Conservation (phyloP, 2,888 invertebrate species). For the Lottia scabra region DNA sequence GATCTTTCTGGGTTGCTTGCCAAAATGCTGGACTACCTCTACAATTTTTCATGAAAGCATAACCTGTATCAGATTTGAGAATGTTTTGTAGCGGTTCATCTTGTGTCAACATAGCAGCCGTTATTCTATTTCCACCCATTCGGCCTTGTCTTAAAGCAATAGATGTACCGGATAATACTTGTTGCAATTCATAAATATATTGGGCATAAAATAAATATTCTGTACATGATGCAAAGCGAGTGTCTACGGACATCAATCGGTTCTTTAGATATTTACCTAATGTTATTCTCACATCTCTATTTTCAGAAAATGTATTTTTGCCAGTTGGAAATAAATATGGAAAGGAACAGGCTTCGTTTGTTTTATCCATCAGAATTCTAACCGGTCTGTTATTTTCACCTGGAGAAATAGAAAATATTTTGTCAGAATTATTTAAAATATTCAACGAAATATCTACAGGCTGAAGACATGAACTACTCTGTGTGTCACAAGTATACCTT, state of each 20-base stretch:
- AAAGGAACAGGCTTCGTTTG: constrained; percentile 23
- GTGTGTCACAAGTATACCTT: constrained; percentile 3
- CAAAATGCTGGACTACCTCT: constrained; percentile 20
- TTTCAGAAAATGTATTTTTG: neutral
- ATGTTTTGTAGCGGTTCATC: constrained; percentile 9
- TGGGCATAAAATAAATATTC: constrained; percentile 26
- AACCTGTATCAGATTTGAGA: constrained; percentile 8
- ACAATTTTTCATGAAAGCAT: constrained; percentile 11
- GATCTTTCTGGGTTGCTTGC: constrained; percentile 16
- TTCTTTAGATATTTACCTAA: constrained; percentile 18
- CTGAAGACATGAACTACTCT: constrained; percentile 27
- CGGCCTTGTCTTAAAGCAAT: constrained; percentile 23
- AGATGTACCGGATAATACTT: constrained; percentile 17
- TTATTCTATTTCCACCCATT: constrained; percentile 7
- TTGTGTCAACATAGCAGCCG: constrained; percentile 12
- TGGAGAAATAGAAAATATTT: constrained; percentile 21
- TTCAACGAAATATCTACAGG: constrained; percentile 19
- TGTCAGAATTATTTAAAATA: constrained; percentile 16
- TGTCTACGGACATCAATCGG: constrained; percentile 16
- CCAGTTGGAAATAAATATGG: constrained; percentile 22
- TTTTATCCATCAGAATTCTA: constrained; percentile 8
- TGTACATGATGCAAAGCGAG: constrained; percentile 20
- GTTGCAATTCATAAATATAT: constrained; percentile 23
- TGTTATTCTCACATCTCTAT: constrained; percentile 8
- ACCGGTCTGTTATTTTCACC: constrained; percentile 17